Base-by-base conservation (phyloP, 2,113 vertebrate species). In the Ptychochromis oligacanthus region DNA sequence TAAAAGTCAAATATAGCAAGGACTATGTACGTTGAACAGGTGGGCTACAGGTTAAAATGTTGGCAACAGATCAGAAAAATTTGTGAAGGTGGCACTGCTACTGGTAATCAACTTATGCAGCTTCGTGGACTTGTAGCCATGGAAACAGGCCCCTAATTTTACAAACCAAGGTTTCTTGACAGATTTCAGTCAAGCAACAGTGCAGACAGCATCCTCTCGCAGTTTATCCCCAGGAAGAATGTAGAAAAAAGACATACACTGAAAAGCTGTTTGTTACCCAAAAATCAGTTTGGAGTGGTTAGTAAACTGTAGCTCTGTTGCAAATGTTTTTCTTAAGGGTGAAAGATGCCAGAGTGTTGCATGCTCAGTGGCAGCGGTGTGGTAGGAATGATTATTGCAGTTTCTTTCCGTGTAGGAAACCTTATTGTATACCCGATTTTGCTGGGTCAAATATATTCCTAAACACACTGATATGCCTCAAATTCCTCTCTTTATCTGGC, bases 151-250 rank as follows among this genome's bases (percentile, higher is more conserved):
- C 31, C 11, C 26, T 56, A 31, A 22, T 77, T 65, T 80, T 83
- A 61, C 67, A 67, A 78, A 43, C 46, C 6, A 54, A 18, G 46
- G n/a, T 4, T 85, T 81, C 55, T 75, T 88, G 49, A 82, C 57
- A 79, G 46, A 62, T 77, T 80, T 87, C 59, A 79, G 52, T 77
- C 57, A 86, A 76, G 17, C 56, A 60, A 17, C 36, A 59, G 49
- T 64, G 46, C 72, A 58, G 62, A 58, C 7, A 79, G 31, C 8
- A 12, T 65, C 40, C 5, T 75, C 56, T 64, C 31, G 26, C 65
- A 64, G 18, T 40, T 57, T 6, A 15, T 72, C 31, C 57, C 52
- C 17, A 38, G 38, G 46, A 75, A 58, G 6, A 64, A 49, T 60
- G 43, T 11, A 59, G 40, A 31, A 38, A 46, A 76, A 67, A 58